phyloP scores from a whole-genome alignment of 2,888 invertebrate species.

The Dasypogon diadema region DNA sequence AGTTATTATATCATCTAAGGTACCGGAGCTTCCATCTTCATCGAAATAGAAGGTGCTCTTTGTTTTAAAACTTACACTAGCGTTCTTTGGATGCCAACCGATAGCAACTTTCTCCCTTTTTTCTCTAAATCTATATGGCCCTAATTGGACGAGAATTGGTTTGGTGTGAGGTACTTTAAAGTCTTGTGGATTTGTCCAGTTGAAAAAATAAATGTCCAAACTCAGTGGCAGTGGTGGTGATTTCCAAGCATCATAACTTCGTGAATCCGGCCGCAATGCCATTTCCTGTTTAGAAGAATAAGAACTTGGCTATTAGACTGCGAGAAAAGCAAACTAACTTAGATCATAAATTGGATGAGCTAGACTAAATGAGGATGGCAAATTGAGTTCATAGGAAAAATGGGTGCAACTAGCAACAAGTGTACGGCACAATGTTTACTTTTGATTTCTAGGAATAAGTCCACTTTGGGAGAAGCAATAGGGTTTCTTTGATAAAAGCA shows the following conservation, averaged over 20 bases:
- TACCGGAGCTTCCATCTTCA: slow-evolving; percentile 75
- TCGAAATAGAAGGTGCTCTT: slow-evolving; percentile 79
- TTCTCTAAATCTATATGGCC: slow-evolving; percentile 78
- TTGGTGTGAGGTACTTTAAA: slow-evolving; percentile 72
- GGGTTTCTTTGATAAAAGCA: too few relatives aligned
- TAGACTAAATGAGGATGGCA: not conserved
- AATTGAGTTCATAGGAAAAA: not conserved
- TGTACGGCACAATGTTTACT: too few relatives aligned
- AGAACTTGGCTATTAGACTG: not conserved
- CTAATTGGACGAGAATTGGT: slow-evolving; percentile 72
- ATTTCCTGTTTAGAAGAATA: slow-evolving; percentile 72
- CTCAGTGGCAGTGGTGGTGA: slow-evolving; percentile 74
- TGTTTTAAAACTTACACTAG: slow-evolving; percentile 79
- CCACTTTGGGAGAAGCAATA: too few relatives aligned
- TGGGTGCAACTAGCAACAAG: too few relatives aligned
- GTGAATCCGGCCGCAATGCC: slow-evolving; percentile 73
- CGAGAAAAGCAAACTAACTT: not conserved
- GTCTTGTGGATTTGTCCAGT: slow-evolving; percentile 83
- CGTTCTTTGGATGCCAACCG: slow-evolving; percentile 77
- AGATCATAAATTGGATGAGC: slow-evolving; percentile 12
- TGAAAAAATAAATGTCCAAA: slow-evolving; percentile 79
- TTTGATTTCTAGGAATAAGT: too few relatives aligned
- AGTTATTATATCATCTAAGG: slow-evolving; percentile 77
- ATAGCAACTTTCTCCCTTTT: slow-evolving; percentile 80
- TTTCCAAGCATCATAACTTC: slow-evolving; percentile 78